These are phyloP conservation scores for Physella acuta DNA, from an alignment of 1,140 invertebrate genomes.

Conservation along the genomic window DNA sequence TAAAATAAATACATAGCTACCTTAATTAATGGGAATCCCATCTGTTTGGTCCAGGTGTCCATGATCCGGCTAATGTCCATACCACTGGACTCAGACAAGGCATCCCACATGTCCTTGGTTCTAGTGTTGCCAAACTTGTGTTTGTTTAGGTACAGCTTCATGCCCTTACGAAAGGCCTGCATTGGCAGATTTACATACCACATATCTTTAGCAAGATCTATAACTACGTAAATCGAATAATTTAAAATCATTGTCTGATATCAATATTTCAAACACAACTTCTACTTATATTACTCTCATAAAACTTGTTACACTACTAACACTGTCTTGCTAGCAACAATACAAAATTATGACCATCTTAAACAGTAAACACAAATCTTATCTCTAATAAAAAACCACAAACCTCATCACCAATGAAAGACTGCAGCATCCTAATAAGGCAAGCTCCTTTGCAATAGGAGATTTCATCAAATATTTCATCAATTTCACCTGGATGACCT, in stretches of 20 bases:
- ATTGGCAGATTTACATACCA: neutral
- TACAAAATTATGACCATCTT: neutral
- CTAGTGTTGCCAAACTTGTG: slow-evolving; percentile 88
- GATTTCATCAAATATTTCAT: slow-evolving; percentile 63
- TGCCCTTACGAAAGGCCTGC: slow-evolving; percentile 86
- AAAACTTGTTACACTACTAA: neutral
- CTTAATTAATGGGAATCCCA: slow-evolving; percentile 70
- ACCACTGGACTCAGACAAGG: slow-evolving; percentile 82
- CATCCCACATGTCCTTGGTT: slow-evolving; percentile 91
- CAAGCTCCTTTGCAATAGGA: slow-evolving; percentile 67
- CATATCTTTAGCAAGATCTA: neutral
- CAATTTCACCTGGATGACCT: slow-evolving; percentile 56
- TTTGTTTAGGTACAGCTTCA: slow-evolving; percentile 86
- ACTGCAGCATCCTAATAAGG: slow-evolving; percentile 93
- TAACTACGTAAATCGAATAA: neutral
- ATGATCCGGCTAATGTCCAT: slow-evolving; percentile 90
- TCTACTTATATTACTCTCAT: neutral
- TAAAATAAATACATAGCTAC: too few relatives aligned
- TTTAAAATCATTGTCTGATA: neutral
- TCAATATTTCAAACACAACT: neutral
- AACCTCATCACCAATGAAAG: slow-evolving; percentile 82
- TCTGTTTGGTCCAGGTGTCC: slow-evolving; percentile 91
- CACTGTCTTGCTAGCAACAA: neutral
- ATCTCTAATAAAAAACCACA: too few relatives aligned
- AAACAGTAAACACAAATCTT: neutral